These are phyloP conservation scores for Holothuria scabra DNA, from an alignment of 53 echinoderm and acorn worm species.

Conservation along the genomic window DNA sequence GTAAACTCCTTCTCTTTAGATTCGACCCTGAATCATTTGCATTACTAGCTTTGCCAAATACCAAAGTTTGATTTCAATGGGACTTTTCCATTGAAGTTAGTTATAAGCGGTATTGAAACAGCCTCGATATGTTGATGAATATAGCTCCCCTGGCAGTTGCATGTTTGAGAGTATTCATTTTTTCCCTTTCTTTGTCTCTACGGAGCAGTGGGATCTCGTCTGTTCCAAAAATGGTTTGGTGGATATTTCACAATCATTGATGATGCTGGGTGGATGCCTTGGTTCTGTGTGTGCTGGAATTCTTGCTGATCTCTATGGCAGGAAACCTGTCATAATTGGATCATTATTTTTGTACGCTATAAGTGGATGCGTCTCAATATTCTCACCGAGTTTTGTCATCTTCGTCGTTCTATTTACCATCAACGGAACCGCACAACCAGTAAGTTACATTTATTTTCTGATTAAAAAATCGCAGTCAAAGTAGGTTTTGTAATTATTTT, in stretches of 20 bases:
- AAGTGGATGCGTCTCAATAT: neutral
- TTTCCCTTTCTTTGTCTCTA: neutral
- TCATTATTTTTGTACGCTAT: conserved; percentile 17
- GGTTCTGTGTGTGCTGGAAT: conserved; percentile 71
- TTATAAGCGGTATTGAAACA: too few species aligned
- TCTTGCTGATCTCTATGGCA: conserved; percentile 69
- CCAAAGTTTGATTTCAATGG: too few species aligned
- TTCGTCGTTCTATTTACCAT: conserved; percentile 1
- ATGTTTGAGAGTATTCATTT: too few species aligned
- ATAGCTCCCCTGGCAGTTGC: too few species aligned
- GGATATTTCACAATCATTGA: conserved; percentile 58
- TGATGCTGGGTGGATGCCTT: conserved; percentile 64
- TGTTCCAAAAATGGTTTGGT: conserved; percentile 62
- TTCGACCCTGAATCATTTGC: too few species aligned
- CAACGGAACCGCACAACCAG: conserved; percentile 20
- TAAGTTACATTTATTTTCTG: neutral
- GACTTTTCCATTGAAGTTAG: too few species aligned
- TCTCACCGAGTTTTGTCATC: neutral
- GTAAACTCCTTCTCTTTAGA: too few species aligned
- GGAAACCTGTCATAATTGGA: conserved; percentile 52
- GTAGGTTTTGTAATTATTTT: too few species aligned
- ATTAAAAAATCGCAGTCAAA: too few species aligned
- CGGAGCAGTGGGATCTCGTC: conserved; percentile 69
- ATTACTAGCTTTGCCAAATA: too few species aligned
- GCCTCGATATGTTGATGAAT: too few species aligned